phyloP scores from a whole-genome alignment of 2,888 invertebrate species.

The Eupithecia vulgata region DNA sequence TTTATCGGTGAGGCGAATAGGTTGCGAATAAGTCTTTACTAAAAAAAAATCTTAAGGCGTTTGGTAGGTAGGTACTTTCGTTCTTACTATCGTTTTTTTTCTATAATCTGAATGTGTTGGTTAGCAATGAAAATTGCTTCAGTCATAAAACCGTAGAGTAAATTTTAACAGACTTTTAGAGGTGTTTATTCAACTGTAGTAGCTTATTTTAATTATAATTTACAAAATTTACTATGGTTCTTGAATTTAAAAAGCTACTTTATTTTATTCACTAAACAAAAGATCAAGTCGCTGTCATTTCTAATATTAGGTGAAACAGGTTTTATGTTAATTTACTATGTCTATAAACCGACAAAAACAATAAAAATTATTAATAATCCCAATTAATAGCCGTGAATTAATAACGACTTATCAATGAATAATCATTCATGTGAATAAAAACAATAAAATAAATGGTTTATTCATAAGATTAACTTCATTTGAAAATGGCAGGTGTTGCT shows the following conservation, averaged over 20 bases:
- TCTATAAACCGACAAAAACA: background rate
- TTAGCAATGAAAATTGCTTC: background rate
- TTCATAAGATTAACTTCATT: background rate
- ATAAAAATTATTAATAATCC: constrained; percentile 18
- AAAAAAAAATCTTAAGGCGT: too few species aligned
- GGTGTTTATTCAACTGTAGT: too few species aligned
- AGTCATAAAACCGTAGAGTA: background rate
- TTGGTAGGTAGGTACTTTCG: too few species aligned
- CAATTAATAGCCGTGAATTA: constrained; percentile 9
- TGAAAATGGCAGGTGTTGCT: background rate
- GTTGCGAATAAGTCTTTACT: too few species aligned
- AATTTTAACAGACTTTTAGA: background rate
- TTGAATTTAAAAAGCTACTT: too few species aligned
- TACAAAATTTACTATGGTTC: too few species aligned
- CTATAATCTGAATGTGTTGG: background rate
- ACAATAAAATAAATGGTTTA: constrained; percentile 48
- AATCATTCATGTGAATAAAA: constrained; percentile 33
- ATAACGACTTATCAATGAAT: constrained; percentile 13
- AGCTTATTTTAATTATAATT: too few species aligned
- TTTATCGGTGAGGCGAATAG: too few species aligned
- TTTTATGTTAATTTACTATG: constrained; percentile 12
- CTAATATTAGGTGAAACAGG: background rate
- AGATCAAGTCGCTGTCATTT: background rate
- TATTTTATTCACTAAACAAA: background rate
- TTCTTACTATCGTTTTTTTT: too few species aligned